Percentiles rank a stretch among this genome's conserved stretches.
These are phyloP conservation scores for Digitonthophagus gazella DNA, from an alignment of 2,888 invertebrate species.

Conservation along the genomic window DNA sequence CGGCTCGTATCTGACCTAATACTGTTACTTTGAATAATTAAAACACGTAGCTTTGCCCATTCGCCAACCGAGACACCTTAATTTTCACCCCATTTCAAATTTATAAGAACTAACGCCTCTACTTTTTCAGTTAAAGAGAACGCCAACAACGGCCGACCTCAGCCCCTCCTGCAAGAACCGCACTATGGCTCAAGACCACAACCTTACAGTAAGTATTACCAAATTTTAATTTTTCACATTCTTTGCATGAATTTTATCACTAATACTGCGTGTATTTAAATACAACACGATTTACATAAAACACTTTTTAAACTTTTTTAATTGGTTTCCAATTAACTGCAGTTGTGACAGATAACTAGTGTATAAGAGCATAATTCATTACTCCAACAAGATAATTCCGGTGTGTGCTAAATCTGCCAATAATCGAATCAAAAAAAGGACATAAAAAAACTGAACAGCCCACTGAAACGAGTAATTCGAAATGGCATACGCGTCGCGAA, in stretches of 20 bases:
- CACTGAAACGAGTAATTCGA: not conserved
- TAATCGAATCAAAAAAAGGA: not conserved
- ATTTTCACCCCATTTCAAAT: not conserved
- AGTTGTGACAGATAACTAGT: too few relatives aligned
- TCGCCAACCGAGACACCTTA: not conserved
- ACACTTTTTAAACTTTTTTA: too few relatives aligned
- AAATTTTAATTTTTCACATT: not conserved
- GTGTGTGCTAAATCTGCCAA: not conserved
- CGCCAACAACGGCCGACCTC: constrained; percentile 60
- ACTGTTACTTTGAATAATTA: constrained; percentile 5
- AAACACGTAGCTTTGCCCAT: not conserved
- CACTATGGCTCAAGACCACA: constrained; percentile 85
- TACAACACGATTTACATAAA: too few relatives aligned
- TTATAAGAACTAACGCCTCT: constrained; percentile 25
- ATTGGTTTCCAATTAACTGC: too few relatives aligned
- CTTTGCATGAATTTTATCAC: too few relatives aligned
- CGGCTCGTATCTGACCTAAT: not conserved
- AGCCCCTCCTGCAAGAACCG: constrained; percentile 84
- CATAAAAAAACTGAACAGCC: not conserved
- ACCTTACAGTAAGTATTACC: constrained; percentile 76
- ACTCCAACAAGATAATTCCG: not conserved
- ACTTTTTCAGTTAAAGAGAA: constrained; percentile 51
- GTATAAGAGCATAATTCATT: too few relatives aligned
- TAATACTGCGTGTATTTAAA: too few relatives aligned
- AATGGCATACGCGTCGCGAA: not conserved